Evolutionary conservation across 2,113 vertebrate species (phyloP), one percentile per base, ranked within the genome.

Genomic region (Dasyurus viverrinus): DNA sequence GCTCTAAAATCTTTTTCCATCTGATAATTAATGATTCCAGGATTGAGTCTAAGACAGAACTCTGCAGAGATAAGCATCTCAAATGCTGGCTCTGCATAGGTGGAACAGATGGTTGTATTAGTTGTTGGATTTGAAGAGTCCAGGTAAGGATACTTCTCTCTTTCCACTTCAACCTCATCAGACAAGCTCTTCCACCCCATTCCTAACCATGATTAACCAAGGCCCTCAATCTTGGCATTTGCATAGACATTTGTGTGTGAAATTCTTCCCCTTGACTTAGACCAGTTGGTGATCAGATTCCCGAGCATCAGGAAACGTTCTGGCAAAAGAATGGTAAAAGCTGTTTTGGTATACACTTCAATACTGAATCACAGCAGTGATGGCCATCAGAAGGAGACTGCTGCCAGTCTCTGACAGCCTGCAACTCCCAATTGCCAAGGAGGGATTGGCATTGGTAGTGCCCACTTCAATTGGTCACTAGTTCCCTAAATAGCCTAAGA

Each of bases 191-290:
- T 96, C 94, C 97, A 93, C 89, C 97, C 97, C n/a, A 91, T 92
- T 94, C 9, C 96, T 97, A 97, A 97, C 94, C 93, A 93, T 94
- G 92, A 42, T 96, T 97, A 98, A 92, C 94, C 91, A 97, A 97
- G 89, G 54, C 96, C 97, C 93, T 97, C 93, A 97, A 97, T 91
- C 93, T 19, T 48, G 9, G 24, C 27, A 97, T 95, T 96, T 96
- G 95, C 92, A 96, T 84, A 95, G 90, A 95, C 96, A 97, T 96
- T 97, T 94, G 93, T 92, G 92, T 95, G 91, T 95, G 10, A 0
- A 19, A 91, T 68, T 76, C 0, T 0, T 50, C 23, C 30, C 97
- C 68, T 94, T 89, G 9, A 53, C 47, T 84, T 89, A 91, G 19
- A 93, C 95, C 55, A 97, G 60, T 55, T 95, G 91, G 94, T 96